Evolutionary conservation across 2,888 invertebrate species (phyloP).

Genomic region (Eugnorisma glareosa): DNA sequence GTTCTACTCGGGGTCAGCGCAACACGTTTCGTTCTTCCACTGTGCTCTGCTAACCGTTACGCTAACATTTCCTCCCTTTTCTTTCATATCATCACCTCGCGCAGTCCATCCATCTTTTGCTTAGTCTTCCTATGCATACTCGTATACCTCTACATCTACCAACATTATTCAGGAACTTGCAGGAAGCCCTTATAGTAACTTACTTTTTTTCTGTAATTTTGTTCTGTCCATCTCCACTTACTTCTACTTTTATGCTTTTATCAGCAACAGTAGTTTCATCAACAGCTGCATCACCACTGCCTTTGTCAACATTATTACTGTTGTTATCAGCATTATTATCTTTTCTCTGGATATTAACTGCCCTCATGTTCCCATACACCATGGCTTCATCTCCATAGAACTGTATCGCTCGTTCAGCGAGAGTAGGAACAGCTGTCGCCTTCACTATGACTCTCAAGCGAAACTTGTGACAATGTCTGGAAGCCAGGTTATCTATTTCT

Average conservation of each 20-base stretch:
- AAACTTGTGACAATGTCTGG: slow-evolving; percentile 88
- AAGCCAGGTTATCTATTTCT: slow-evolving; percentile 84
- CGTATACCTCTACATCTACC: not conserved
- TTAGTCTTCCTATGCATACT: not conserved
- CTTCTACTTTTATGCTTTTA: not conserved
- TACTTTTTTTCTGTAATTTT: not conserved
- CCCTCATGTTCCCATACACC: slow-evolving; percentile 68
- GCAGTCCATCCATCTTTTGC: not conserved
- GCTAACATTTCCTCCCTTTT: not conserved
- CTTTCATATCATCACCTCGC: not conserved
- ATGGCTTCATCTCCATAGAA: slow-evolving; percentile 73
- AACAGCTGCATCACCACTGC: not conserved
- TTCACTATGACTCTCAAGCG: slow-evolving; percentile 81
- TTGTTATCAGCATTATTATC: slow-evolving; percentile 5
- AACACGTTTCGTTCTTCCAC: not conserved
- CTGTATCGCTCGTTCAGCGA: slow-evolving; percentile 74
- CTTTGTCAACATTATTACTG: not conserved
- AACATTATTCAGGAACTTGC: not conserved
- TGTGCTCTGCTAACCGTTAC: not conserved
- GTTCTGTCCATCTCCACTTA: not conserved
- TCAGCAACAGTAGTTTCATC: not conserved
- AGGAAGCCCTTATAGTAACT: not conserved
- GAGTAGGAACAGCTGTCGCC: slow-evolving; percentile 71
- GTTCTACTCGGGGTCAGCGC: not conserved
- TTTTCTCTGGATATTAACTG: slow-evolving; percentile 21